These are phyloP conservation scores for Drosophila sp. DNA, from an alignment of 1,140 invertebrate species.

Conservation along the genomic window DNA sequence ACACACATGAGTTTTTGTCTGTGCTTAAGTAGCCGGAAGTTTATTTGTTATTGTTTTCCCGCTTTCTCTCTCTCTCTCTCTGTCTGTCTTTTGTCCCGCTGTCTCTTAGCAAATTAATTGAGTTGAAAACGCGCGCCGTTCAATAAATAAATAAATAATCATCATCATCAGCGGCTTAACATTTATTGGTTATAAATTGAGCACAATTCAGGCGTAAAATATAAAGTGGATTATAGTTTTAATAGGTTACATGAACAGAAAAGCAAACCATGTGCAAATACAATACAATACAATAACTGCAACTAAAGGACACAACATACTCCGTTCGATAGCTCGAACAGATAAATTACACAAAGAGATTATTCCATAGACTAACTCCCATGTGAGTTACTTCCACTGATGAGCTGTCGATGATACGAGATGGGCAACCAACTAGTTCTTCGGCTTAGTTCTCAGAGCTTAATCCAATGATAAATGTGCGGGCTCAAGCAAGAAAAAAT, in stretches of 20 bases:
- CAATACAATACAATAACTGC: slow-evolving; percentile 16
- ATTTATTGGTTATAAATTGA: slow-evolving; percentile 81
- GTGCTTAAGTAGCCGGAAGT: slow-evolving; percentile 75
- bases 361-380: slow-evolving; percentile 29
- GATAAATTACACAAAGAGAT: slow-evolving; percentile 56
- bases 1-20: slow-evolving; percentile 46
- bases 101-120: slow-evolving; percentile 62
- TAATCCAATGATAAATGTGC: slow-evolving; percentile 5
- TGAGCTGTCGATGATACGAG: slow-evolving; percentile 24
- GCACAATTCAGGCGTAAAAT: slow-evolving; percentile 69
- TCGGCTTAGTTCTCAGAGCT: background rate
- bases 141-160: slow-evolving; percentile 77
- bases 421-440: slow-evolving; percentile 20
- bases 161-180: slow-evolving; percentile 57
- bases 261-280: slow-evolving; percentile 12
- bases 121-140: slow-evolving; percentile 66
- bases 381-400: slow-evolving; percentile 26
- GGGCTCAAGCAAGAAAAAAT: background rate
- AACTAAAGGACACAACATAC: slow-evolving; percentile 42
- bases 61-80: slow-evolving; percentile 5
- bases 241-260: slow-evolving; percentile 41
- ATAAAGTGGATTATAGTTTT: slow-evolving; percentile 81
- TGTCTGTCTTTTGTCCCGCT: slow-evolving; percentile 1
- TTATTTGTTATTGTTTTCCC: slow-evolving; percentile 30
- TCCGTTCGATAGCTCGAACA: background rate